Evolutionary conservation across 35 echinoderm and acorn worm genomes (phyloP), one percentile per base, ranked within the genome.

Genomic region (Strongylocentrotus purpuratus): DNA sequence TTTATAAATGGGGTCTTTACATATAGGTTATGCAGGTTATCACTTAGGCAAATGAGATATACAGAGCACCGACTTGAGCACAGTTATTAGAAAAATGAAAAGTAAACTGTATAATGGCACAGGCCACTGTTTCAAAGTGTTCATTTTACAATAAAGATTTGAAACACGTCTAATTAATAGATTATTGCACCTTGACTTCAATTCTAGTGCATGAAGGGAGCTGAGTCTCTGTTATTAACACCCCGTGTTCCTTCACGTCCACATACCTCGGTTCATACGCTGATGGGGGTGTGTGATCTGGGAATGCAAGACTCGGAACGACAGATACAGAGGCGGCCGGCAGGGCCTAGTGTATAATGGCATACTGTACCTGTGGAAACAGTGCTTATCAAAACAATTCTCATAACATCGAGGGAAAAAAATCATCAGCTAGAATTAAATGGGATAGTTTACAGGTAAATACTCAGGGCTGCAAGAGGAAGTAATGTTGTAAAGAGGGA

Each of bases 321-420:
- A 89, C 33, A 17, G 17, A 33, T 33, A 45, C 87, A 89, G 87
- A 89, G 87, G 87, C 87, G 11, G 86, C n/a, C 35, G 3, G 87
- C 87, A 28, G 65, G 65, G 65, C 25, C 65, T 89, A 89, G 33
- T 45, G 87, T 89, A 45, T 18, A 45, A 46, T 33, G 87, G 87
- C 87, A 89, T 89, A 89, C 87, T 89, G 87, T 89, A 89, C 87
- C 87, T 89, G 87, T 17, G 45, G 87, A 89, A 89, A 89, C 87
- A 89, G 20, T 41, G 33, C 87, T 89, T 46, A 45, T 89, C 87
- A 89, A 33, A 89, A 89, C 87, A 89, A 59, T 89, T 89, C 87
- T 89, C 87, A 89, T 10, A 33, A 89, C 13, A 45, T 5, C 3
- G 25, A 11, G 28, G 28, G 7, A 71, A 71, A 78, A 70, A 78